Percentiles rank a stretch among this genome's conserved stretches.
These are phyloP conservation scores for Distichodus sexfasciatus DNA, from an alignment of 2,797 vertebrate species.

Conservation along the genomic window DNA sequence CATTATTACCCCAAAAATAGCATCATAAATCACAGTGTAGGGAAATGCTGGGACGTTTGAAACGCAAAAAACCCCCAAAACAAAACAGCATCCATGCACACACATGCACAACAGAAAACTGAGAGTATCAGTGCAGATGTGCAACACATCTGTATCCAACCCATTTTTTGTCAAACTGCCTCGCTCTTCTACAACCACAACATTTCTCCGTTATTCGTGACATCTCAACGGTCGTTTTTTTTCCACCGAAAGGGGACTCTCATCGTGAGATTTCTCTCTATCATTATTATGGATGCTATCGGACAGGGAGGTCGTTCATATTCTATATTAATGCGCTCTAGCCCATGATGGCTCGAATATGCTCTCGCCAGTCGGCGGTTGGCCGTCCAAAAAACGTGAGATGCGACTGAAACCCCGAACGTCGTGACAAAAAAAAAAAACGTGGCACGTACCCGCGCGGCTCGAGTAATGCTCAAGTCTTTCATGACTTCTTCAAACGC, in stretches of 20 bases:
- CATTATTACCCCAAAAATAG: no score
- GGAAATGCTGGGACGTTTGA: no score
- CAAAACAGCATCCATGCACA: no score
- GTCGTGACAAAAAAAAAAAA: neutral
- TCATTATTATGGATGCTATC: neutral
- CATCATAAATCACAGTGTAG: no score
- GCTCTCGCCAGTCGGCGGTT: no score
- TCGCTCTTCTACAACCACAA: conserved; percentile 19
- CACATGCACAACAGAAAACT: neutral
- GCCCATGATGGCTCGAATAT: no score
- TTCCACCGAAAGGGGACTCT: neutral
- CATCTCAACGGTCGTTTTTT: no score
- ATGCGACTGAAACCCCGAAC: conserved; percentile 20
- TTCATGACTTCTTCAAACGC: conserved; percentile 98
- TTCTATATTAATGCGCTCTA: neutral
- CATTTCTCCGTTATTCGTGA: neutral
- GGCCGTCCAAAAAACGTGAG: no score
- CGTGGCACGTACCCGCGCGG: conserved; percentile 85
- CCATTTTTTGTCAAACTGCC: conserved; percentile 25
- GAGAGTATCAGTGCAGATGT: conserved; percentile 39
- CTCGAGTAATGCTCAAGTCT: conserved; percentile 91
- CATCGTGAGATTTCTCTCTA: neutral
- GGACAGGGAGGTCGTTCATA: neutral
- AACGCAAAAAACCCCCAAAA: no score
- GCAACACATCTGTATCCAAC: conserved; percentile 43